Percentiles rank a stretch among this genome's conserved stretches.
Conservation (phyloP, 2,888 invertebrate species). For the Drosophila aldrichi region DNA sequence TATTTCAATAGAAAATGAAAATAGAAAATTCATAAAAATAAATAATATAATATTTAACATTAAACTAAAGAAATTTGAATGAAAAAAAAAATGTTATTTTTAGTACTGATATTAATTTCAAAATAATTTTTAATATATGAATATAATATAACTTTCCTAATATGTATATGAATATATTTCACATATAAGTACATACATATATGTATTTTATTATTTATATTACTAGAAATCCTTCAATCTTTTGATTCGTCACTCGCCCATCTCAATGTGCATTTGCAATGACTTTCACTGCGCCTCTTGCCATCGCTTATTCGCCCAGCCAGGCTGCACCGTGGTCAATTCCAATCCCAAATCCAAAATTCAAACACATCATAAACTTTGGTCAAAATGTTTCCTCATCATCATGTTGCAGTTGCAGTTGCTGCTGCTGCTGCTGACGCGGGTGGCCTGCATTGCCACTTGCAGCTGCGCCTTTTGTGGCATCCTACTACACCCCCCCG, state of each 20-base stretch:
- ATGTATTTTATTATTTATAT: background rate
- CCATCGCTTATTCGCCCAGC: conserved; percentile 26
- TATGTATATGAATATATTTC: no score
- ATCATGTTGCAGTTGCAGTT: conserved; percentile 20
- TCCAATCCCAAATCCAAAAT: conserved; percentile 14
- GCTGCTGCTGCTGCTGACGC: conserved; percentile 37
- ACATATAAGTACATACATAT: background rate
- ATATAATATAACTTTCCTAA: no score
- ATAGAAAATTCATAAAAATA: no score
- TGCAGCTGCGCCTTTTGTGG: conserved; percentile 62
- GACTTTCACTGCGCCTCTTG: conserved; percentile 64
- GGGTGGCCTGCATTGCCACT: conserved; percentile 52
- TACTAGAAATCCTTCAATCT: background rate
- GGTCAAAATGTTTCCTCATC: conserved; percentile 56
- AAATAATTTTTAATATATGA: no score
- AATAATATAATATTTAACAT: no score
- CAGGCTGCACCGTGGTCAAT: conserved; percentile 29
- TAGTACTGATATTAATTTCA: no score
- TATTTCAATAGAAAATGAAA: no score
- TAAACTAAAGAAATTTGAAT: no score
- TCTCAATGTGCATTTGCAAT: conserved; percentile 5
- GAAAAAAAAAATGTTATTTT: no score
- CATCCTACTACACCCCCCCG: background rate
- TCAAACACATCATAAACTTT: conserved; percentile 57
- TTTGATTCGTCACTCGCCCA: background rate